Base-by-base conservation (phyloP, 2,888 invertebrate genomes). In the Sphaeridia pumilis region DNA sequence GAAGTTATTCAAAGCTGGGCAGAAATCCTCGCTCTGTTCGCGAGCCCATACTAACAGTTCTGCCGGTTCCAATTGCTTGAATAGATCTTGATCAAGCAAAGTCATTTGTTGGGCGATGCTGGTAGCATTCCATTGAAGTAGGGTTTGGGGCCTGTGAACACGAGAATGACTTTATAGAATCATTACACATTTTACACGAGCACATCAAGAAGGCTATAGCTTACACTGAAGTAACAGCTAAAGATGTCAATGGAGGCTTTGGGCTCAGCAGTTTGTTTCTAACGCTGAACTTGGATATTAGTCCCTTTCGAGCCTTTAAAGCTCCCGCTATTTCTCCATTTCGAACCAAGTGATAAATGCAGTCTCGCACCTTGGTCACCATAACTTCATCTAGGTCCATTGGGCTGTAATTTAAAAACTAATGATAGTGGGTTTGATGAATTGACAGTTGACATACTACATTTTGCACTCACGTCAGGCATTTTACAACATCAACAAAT, bases 21-120 rank as follows among this genome's bases (percentile, higher is more conserved):
- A 93, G 65, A 87, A 79, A 69, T 95, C 94, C 71, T 97, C 97
- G 61, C 88, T 89, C 72, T 97, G 97, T 70, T 97, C 93, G 67
- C 90, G 84, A 34, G 95, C 90, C 94, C 95, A 98, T 65, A 93
- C 82, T 61, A 98, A 74, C 58, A 97, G 88, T 74, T 98, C 97
- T 0, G 94, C 92, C 58, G 94, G 90, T 73, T 97, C 94, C 66
- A 98, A 93, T 69, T 89, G 87, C 70, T 87, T 84, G 72, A 97
- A 98, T 43, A 97, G 75, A 66, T 93, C 87, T 1, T 94, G 87
- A 72, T 98, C 98, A 35, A 98, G 72, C 43, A 93, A 70, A 0
- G 98, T 98, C 92, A 98, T 94, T 75, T 98, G 97, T 70, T 95
- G 94, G 20, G 98, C 98, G 42, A 98, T 81, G 67, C 90, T 89